These are phyloP conservation scores for Protonemura montana DNA, from an alignment of 2,888 invertebrate genomes.

Conservation along the genomic window DNA sequence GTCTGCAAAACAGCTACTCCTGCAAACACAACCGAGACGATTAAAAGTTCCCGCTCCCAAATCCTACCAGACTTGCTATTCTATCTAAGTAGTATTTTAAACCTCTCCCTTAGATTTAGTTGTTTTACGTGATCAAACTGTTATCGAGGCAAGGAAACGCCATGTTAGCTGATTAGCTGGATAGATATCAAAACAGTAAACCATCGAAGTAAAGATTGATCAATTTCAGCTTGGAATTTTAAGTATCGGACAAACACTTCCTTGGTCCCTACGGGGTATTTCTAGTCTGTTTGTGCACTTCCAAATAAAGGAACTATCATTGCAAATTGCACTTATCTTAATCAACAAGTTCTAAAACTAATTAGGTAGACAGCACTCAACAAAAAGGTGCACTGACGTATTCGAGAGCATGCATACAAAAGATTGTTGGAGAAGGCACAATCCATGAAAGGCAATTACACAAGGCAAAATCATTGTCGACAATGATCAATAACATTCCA, in stretches of 20 bases:
- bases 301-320: not conserved
- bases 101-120: not conserved
- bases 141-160: not conserved
- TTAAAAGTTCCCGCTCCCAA: not conserved
- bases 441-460: not conserved
- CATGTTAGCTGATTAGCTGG: slow-evolving; percentile 12
- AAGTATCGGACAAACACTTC: not conserved
- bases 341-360: not conserved
- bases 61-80: not conserved
- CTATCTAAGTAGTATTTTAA: not conserved
- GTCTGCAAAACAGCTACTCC: not conserved
- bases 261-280: not conserved
- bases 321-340: not conserved
- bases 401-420: not conserved
- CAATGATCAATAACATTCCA: not conserved
- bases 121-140: slow-evolving; percentile 9
- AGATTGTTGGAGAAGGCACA: not conserved
- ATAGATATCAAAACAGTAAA: not conserved
- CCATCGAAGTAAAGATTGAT: not conserved
- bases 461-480: not conserved
- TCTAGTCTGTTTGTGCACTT: not conserved
- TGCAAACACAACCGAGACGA: not conserved
- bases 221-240: not conserved
- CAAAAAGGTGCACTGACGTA: not conserved
- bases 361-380: not conserved